Conservation (phyloP, 2,113 vertebrate species). For the Parotia lawesii region DNA sequence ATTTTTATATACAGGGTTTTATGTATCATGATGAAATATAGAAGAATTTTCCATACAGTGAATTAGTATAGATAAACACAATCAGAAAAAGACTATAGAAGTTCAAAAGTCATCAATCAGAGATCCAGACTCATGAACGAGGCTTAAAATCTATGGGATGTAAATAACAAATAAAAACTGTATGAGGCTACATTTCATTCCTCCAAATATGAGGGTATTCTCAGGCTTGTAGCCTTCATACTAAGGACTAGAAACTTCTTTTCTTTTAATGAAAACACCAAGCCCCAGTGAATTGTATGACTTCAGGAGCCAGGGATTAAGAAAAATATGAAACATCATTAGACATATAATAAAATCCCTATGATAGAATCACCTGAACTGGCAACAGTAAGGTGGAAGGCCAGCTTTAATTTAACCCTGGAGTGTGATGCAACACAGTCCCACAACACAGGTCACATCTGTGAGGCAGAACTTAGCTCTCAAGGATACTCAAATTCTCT, state of each 20-base stretch:
- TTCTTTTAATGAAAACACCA: constrained; percentile 22
- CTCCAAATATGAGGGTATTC: not conserved
- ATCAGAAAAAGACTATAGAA: not conserved
- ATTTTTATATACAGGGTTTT: not conserved
- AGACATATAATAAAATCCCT: constrained; percentile 22
- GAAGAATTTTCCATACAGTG: not conserved
- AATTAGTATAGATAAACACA: not conserved
- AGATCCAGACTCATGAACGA: not conserved
- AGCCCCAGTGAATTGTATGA: not conserved
- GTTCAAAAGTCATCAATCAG: not conserved
- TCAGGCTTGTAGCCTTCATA: not conserved
- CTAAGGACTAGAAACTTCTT: not conserved
- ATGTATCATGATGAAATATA: not conserved
- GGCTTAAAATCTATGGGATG: not conserved
- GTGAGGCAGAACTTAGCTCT: constrained; percentile 21
- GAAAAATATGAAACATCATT: constrained; percentile 42
- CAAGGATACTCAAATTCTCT: constrained; percentile 1
- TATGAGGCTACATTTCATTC: not conserved
- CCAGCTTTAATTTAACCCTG: constrained; percentile 50
- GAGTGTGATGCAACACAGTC: constrained; percentile 15
- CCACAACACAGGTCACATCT: constrained; percentile 34
- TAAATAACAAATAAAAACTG: not conserved
- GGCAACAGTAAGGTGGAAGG: not conserved
- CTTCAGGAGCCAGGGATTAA: constrained; percentile 40
- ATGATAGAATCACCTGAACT: constrained; percentile 21